Percentiles rank a stretch among this genome's conserved stretches.
Evolutionary conservation across 2,888 invertebrate species (phyloP).

Genomic region (Tetropium fuscum): DNA sequence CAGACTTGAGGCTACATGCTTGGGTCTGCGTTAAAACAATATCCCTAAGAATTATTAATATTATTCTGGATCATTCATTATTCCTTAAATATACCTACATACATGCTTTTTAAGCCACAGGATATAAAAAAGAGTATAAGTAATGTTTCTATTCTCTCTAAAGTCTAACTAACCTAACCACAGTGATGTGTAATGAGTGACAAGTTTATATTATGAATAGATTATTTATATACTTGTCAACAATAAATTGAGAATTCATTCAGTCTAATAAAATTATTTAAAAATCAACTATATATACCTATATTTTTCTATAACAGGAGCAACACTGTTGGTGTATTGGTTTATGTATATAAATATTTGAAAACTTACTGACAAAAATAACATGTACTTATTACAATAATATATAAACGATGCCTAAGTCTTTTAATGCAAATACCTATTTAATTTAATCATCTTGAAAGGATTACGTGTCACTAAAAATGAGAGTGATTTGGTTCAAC

Average conservation of each 20-base stretch:
- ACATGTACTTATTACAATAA: constrained; percentile 11
- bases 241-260: constrained; percentile 3
- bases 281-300: constrained; percentile 7
- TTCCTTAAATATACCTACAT: neutral
- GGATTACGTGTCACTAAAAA: constrained; percentile 24
- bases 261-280: constrained; percentile 21
- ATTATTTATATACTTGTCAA: constrained; percentile 7
- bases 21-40: too few relatives aligned
- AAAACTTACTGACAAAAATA: constrained; percentile 20
- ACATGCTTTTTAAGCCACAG: neutral
- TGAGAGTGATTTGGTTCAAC: constrained; percentile 15
- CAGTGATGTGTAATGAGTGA: constrained; percentile 19
- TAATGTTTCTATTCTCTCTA: neutral
- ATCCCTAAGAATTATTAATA: neutral
- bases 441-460: constrained; percentile 21
- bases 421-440: constrained; percentile 26
- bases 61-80: constrained; percentile 16
- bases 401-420: constrained; percentile 19
- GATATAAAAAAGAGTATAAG: constrained; percentile 10
- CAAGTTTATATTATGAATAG: neutral
- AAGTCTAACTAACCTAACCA: constrained; percentile 12
- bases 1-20: too few relatives aligned
- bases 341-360: constrained; percentile 14
- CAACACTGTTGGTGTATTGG: constrained; percentile 4
- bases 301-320: constrained; percentile 10